Evolutionary conservation across 2,888 invertebrate genomes (phyloP), one percentile per base, ranked within the genome.

Genomic region (Papilio protenor): DNA sequence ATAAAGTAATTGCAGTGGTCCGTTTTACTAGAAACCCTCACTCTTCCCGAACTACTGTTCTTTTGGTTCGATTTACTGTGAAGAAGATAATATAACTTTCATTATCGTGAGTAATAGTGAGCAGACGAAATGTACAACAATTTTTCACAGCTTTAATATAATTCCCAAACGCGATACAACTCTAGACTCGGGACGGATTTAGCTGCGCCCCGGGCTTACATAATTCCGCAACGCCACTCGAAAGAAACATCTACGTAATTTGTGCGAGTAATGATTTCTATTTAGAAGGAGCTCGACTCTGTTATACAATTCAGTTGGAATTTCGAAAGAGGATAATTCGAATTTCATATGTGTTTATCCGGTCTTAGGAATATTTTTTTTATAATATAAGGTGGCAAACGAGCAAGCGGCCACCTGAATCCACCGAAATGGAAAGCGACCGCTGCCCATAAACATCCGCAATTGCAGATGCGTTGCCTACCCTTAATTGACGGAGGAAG

Each of bases 221-320:
- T 61, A 61, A 21, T 66, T 40, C 64, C 64, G 33, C 64, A 64
- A 66, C 40, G 10, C n/a, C 18, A 40, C 64, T 64, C 18, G 40
- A 33, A 64, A 33, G 64, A 64, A 66, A 66, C 66, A 66, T 66
- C 40, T 66, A 40, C 18, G 66, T 40, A 40, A 66, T 66, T 64
- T 64, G 64, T 40, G 64, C 64, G 64, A 40, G 64, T 64, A 64
- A 64, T 64, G 64, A 64, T 64, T 40, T 64, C 80, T 79, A 80
- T 77, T 77, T 73, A 73, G 79, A 81, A 81, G 81, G 82, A 79
- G 78, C 77, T 79, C 76, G 80, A 79, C 77, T 75, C 79, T 76
- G 16, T 64, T 18, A 8, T 64, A 18, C 64, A 33, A 33, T 61
- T 61, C 27, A 3, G 80, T 81, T 80, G 5, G 59, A 12, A 59